phyloP scores from a whole-genome alignment of 2,888 invertebrate genomes.

The Agrochola lota region DNA sequence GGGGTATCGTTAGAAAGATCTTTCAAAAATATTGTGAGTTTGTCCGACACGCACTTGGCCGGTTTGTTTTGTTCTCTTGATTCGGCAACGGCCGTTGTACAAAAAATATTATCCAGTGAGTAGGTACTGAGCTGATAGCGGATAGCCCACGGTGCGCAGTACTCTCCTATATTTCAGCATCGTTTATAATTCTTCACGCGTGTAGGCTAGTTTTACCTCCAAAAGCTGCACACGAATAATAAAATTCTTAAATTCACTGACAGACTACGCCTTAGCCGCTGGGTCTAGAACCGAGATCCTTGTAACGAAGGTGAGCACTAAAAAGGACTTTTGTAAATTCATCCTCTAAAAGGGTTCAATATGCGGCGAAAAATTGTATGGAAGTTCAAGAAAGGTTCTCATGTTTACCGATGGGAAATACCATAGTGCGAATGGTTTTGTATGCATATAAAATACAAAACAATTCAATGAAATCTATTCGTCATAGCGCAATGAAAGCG shows the following conservation, averaged over 20 bases:
- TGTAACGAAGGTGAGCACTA: neutral
- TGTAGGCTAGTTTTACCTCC: neutral
- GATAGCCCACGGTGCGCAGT: neutral
- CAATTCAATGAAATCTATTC: constrained; percentile 34
- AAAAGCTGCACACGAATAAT: neutral
- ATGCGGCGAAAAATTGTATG: neutral
- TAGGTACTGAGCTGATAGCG: neutral
- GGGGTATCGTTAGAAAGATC: too few relatives aligned
- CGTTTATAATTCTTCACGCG: neutral
- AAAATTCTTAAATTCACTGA: neutral
- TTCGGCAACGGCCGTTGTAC: neutral
- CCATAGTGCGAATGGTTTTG: neutral
- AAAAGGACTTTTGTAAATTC: neutral
- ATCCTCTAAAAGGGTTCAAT: neutral
- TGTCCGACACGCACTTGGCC: too few relatives aligned
- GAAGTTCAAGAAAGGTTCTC: neutral
- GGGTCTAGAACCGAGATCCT: too few relatives aligned
- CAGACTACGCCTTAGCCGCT: neutral
- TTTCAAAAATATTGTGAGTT: too few relatives aligned
- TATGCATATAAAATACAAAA: neutral
- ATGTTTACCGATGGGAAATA: neutral
- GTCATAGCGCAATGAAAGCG: constrained; percentile 35
- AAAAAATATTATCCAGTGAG: constrained; percentile 6
- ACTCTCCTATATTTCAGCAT: neutral
- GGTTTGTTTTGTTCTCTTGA: neutral